Base-by-base conservation (phyloP, 2,888 invertebrate species). In the Leptura quadrifasciata region DNA sequence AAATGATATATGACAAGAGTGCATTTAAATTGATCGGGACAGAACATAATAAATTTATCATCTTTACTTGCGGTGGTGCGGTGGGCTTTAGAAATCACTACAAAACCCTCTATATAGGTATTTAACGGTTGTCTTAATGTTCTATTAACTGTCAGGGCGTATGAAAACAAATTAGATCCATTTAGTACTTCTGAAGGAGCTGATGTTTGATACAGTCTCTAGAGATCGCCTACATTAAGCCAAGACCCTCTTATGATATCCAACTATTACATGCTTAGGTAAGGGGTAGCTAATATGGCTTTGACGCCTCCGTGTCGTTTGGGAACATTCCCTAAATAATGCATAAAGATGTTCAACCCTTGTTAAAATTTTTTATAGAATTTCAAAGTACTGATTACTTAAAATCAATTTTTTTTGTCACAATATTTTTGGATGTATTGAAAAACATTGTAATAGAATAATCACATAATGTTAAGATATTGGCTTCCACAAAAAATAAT, bases 81-180 rank as follows among this genome's bases (percentile, higher is more conserved):
- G 64, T 35, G 20, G 35, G 35, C 55, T 57, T n/a, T 27, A 27
- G 64, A 35, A 60, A 55, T 64, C 52, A 20, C 27, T 54, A 39
- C 64, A 57, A 65, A 72, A 57, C 52, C 35, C 57, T 39, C 21
- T 55, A 55, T 61, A 5, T 58, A n/a, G n/a, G n/a, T n/a, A 72
- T 72, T 57, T 55, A 31, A 52, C 21, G 39, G 18, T 47, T 27
- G 47, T n/a, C 5, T 61, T 71, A 71, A 47, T 71, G 58, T 21
- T 54, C 54, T 72, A 24, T 72, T 72, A 72, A 54, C 72, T 57
- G 47, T 69, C 63, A 61, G 63, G 20, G 31, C 54, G 31, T 63
- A 60, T 74, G 68, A 60, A 68, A 74, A 74, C 74, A 68, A 68
- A 74, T 69, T 74, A 74, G 69, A 61, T 68, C 35, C 61, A 74